Evolutionary conservation across 2,797 vertebrate species (phyloP).

Genomic region (Macropus fuliginosus): DNA sequence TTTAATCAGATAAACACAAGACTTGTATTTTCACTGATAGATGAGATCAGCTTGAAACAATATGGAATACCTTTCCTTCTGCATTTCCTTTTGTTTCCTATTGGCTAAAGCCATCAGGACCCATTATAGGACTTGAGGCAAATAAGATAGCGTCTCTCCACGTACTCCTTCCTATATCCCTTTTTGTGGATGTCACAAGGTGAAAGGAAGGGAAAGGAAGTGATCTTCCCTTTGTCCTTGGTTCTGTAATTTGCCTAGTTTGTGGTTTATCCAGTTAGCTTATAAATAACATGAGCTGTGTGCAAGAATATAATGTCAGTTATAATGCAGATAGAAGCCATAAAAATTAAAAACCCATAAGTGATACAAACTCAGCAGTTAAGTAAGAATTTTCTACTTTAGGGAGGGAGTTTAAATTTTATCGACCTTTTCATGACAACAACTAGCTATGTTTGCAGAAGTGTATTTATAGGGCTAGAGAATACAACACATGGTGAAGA

Average conservation of each 20-base stretch:
- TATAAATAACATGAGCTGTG: neutral
- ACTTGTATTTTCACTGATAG: neutral
- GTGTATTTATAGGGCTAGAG: neutral
- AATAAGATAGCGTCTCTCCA: neutral
- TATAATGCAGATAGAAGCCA: neutral
- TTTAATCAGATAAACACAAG: neutral
- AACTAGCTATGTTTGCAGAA: conserved; percentile 6
- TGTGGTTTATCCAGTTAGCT: neutral
- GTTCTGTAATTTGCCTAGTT: neutral
- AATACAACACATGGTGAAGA: neutral
- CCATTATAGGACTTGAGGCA: neutral
- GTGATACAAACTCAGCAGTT: neutral
- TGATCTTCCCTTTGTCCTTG: neutral
- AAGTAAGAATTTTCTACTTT: neutral
- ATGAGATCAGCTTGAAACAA: neutral
- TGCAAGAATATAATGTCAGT: neutral
- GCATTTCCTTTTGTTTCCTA: neutral
- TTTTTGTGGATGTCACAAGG: neutral
- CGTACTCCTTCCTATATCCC: neutral
- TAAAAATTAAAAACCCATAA: conserved; percentile 34
- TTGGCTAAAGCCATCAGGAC: neutral
- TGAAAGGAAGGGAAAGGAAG: neutral
- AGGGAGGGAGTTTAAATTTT: conserved; percentile 40
- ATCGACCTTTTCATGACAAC: conserved; percentile 10
- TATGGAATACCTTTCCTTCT: neutral